A percentile compares a stretch with the other conserved stretches of the same genome.
phyloP scores from a whole-genome alignment of 1,140 invertebrate species.

The Brachionus rubens region DNA sequence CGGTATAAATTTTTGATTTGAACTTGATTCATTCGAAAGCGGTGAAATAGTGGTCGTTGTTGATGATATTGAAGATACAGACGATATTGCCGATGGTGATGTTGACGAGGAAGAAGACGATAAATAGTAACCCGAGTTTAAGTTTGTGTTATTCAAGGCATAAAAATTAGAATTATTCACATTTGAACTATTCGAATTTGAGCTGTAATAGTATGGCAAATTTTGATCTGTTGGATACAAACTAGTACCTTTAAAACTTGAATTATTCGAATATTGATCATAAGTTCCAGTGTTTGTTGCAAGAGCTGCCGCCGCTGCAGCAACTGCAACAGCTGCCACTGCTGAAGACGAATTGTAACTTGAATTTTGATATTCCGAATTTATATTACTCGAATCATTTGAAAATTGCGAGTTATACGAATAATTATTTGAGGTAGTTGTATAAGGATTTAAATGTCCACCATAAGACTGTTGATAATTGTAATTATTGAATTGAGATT shows the following conservation, averaged over 20 bases:
- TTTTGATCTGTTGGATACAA: constrained; percentile 22
- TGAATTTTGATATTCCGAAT: not conserved
- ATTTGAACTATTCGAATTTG: not conserved
- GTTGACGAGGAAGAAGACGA: constrained; percentile 15
- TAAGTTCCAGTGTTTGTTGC: not conserved
- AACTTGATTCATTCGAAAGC: constrained; percentile 22
- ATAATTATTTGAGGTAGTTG: not conserved
- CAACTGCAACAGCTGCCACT: not conserved
- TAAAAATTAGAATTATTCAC: constrained; percentile 23
- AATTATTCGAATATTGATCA: not conserved
- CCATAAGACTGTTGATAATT: not conserved
- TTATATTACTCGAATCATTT: not conserved
- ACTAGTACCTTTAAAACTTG: not conserved
- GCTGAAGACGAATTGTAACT: not conserved
- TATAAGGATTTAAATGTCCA: not conserved
- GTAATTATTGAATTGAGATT: not conserved
- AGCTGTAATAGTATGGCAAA: constrained; percentile 9
- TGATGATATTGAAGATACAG: constrained; percentile 34
- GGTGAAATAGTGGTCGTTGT: constrained; percentile 41
- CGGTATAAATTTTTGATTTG: constrained; percentile 38
- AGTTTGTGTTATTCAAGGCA: not conserved
- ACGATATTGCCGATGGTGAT: constrained; percentile 34
- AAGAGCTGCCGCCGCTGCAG: constrained; percentile 17
- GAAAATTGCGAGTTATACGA: constrained; percentile 2
- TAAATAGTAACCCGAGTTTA: not conserved